Evolutionary conservation across 2,888 invertebrate species (phyloP).

Genomic region (Diloba caeruleocephala): DNA sequence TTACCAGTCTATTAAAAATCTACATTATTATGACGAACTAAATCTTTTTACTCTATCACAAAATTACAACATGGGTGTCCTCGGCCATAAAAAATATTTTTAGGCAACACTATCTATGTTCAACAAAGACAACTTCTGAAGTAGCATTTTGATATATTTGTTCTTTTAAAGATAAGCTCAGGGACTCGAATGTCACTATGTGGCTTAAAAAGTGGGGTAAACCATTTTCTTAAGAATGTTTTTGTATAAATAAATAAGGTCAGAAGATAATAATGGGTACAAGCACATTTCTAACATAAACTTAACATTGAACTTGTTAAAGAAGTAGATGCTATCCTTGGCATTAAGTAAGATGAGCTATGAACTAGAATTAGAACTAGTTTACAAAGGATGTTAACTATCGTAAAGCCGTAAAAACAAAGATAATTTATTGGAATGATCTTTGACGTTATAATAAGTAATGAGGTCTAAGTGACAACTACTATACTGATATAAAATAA

Average conservation of each 20-base stretch:
- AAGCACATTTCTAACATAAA: conserved; percentile 17
- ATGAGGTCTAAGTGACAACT: conserved; percentile 1
- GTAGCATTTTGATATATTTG: conserved; percentile 79
- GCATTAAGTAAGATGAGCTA: too few species aligned
- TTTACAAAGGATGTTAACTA: conserved; percentile 4
- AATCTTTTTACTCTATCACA: conserved; percentile 3
- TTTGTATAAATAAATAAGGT: conserved; percentile 15
- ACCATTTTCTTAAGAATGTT: conserved; percentile 22
- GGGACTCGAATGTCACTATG: conserved; percentile 19
- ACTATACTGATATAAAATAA: conserved; percentile 11
- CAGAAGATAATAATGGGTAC: conserved; percentile 12
- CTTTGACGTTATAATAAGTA: conserved; percentile 12
- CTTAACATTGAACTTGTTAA: neutral
- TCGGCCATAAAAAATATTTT: conserved; percentile 69
- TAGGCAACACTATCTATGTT: conserved; percentile 70
- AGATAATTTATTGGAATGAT: conserved; percentile 16
- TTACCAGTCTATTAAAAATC: too few species aligned
- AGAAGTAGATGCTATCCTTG: too few species aligned
- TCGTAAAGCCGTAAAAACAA: neutral
- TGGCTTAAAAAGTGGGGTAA: conserved; percentile 39
- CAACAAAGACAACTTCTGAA: conserved; percentile 77
- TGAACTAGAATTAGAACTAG: too few species aligned
- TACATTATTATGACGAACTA: too few species aligned
- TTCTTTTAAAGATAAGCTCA: conserved; percentile 70
- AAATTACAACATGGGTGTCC: conserved; percentile 66